phyloP scores from a whole-genome alignment of 1,140 invertebrate species.

The Arctopsyche grandis region DNA sequence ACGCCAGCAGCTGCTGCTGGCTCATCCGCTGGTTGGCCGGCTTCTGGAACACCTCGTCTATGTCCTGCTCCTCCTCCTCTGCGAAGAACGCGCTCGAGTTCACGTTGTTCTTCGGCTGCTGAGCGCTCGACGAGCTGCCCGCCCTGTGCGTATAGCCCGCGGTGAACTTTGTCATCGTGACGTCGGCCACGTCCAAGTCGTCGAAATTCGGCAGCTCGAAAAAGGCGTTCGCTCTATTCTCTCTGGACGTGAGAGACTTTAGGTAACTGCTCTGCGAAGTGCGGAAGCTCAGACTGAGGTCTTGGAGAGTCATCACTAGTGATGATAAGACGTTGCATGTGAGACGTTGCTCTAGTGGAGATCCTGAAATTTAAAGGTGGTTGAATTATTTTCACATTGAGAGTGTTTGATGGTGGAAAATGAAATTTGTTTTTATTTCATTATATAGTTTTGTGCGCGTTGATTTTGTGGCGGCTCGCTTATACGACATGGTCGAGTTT shows the following conservation, averaged over 20 bases:
- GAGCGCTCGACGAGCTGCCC: slow-evolving; percentile 29
- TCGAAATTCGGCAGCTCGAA: slow-evolving; percentile 76
- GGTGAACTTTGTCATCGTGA: slow-evolving; percentile 59
- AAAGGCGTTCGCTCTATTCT: slow-evolving; percentile 89
- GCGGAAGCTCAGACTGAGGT: slow-evolving; percentile 83
- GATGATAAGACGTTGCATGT: slow-evolving; percentile 85
- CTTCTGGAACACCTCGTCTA: slow-evolving; percentile 68
- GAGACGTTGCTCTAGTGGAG: slow-evolving; percentile 77
- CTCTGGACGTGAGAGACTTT: slow-evolving; percentile 84
- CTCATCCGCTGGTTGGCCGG: slow-evolving; percentile 64
- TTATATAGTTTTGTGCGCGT: too few species aligned
- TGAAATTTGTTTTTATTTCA: too few species aligned
- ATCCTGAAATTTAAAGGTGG: slow-evolving; percentile 66
- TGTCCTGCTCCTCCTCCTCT: slow-evolving; percentile 61
- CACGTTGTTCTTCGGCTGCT: slow-evolving; percentile 48
- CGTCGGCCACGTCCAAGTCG: slow-evolving; percentile 66
- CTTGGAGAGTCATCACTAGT: slow-evolving; percentile 83
- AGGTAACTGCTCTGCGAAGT: slow-evolving; percentile 87
- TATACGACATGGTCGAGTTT: too few species aligned
- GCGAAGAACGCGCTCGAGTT: slow-evolving; percentile 59
- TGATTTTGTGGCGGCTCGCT: too few species aligned
- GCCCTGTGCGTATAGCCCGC: slow-evolving; percentile 42
- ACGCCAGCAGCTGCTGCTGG: slow-evolving; percentile 78
- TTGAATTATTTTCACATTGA: too few species aligned
- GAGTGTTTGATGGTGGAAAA: background rate